phyloP scores from a whole-genome alignment of 2,797 vertebrate genomes.

The Sciaenops ocellatus region DNA sequence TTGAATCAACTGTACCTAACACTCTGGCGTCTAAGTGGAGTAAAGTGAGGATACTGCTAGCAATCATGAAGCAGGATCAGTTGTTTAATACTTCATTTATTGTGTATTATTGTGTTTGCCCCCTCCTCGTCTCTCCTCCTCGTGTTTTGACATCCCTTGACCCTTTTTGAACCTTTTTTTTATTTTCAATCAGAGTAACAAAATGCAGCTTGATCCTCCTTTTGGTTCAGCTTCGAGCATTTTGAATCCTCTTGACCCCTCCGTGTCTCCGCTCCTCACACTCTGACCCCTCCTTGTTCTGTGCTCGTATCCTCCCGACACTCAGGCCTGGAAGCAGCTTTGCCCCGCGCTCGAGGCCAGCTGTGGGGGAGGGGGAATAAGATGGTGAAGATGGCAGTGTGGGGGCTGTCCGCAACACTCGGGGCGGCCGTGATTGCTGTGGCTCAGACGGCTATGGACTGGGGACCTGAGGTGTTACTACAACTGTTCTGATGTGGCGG shows the following conservation, averaged over 20 bases:
- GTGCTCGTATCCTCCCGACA: constrained; percentile 48
- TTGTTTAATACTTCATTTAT: constrained; percentile 13
- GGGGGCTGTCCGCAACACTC: constrained; percentile 89
- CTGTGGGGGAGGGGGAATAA: constrained; percentile 73
- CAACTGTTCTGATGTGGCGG: constrained; percentile 86
- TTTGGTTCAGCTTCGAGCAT: constrained; percentile 18
- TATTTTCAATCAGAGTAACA: constrained; percentile 9
- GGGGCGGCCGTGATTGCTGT: constrained; percentile 88
- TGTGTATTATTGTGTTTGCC: neutral
- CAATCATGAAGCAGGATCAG: neutral
- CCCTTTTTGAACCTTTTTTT: neutral
- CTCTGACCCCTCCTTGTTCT: constrained; percentile 57
- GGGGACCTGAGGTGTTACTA: constrained; percentile 87
- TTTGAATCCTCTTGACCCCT: constrained; percentile 41
- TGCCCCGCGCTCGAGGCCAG: constrained; percentile 35
- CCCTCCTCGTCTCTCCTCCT: neutral
- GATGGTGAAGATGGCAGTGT: constrained; percentile 88
- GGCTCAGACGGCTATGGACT: constrained; percentile 89
- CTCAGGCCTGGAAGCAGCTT: constrained; percentile 47
- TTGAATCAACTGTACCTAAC: neutral
- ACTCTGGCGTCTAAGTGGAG: neutral
- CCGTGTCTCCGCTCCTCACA: constrained; percentile 24
- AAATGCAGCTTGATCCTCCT: constrained; percentile 20
- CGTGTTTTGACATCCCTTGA: constrained; percentile 25
- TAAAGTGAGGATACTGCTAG: neutral